Percentiles rank a stretch among this genome's conserved stretches.
Evolutionary conservation across 2,797 vertebrate genomes (phyloP).

Genomic region (Xenentodon cancila): DNA sequence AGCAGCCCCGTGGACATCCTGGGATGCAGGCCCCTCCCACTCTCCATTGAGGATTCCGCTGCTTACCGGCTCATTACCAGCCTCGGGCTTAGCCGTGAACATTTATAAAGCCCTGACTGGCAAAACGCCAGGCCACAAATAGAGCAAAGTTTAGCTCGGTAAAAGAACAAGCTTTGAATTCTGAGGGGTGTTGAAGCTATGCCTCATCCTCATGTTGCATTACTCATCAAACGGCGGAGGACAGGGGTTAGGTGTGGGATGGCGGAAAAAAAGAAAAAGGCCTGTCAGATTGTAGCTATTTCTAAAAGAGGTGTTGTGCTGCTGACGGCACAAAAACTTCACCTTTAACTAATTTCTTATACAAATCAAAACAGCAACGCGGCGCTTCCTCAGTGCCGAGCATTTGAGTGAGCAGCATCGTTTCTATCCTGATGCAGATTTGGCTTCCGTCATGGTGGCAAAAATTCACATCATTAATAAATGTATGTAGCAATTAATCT

Average conservation of each 20-base stretch:
- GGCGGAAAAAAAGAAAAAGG: conserved; percentile 26
- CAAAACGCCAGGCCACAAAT: conserved; percentile 29
- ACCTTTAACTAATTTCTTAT: conserved; percentile 19
- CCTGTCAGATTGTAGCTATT: conserved; percentile 49
- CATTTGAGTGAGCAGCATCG: conserved; percentile 13
- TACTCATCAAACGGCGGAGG: conserved; percentile 48
- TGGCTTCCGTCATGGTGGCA: background rate
- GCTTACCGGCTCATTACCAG: conserved; percentile 58
- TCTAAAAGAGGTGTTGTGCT: conserved; percentile 47
- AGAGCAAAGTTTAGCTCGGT: conserved; percentile 47
- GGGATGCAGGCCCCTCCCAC: conserved; percentile 48
- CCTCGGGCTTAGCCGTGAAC: conserved; percentile 39
- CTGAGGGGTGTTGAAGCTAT: conserved; percentile 29
- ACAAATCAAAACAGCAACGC: background rate
- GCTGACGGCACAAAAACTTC: conserved; percentile 20
- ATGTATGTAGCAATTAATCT: conserved; percentile 61
- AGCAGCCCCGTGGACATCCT: conserved; percentile 45
- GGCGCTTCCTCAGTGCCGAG: background rate
- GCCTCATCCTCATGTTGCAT: conserved; percentile 43
- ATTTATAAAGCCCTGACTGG: conserved; percentile 37
- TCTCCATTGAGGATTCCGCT: conserved; percentile 50
- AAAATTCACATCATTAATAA: conserved; percentile 42
- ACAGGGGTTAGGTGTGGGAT: conserved; percentile 50
- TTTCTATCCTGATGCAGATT: conserved; percentile 4
- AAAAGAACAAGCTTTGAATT: conserved; percentile 32